Evolutionary conservation across 2,797 vertebrate genomes (phyloP).

Genomic region (Propithecus perrieri): DNA sequence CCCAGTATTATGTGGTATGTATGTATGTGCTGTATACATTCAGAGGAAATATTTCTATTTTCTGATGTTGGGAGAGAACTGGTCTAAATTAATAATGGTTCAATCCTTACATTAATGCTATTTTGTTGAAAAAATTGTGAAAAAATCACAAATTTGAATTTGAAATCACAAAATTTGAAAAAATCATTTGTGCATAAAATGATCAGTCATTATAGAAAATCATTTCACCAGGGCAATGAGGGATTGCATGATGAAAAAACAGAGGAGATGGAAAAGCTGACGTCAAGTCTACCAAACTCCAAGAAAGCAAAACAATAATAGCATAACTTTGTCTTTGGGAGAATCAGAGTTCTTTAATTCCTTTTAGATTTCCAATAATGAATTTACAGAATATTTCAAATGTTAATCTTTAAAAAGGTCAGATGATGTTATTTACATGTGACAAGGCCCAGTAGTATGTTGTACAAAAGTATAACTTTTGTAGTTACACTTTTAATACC

Average conservation of each 20-base stretch:
- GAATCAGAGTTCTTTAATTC: slow-evolving; percentile 1
- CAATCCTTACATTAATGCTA: not conserved
- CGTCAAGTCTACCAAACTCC: not conserved
- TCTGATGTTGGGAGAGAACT: not conserved
- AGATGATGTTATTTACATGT: slow-evolving; percentile 42
- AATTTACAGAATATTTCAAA: slow-evolving; percentile 34
- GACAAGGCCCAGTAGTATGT: not conserved
- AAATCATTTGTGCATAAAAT: not conserved
- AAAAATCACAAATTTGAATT: too few relatives aligned
- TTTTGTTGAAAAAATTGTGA: too few relatives aligned
- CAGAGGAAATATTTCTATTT: not conserved
- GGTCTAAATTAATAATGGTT: not conserved
- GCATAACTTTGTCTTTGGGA: not conserved
- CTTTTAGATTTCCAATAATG: not conserved
- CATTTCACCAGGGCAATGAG: not conserved
- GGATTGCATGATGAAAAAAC: not conserved
- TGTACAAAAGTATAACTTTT: not conserved
- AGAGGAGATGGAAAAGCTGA: not conserved
- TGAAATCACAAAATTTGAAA: too few relatives aligned
- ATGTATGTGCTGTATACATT: not conserved
- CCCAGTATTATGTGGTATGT: not conserved
- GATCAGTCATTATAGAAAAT: not conserved
- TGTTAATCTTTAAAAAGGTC: not conserved
- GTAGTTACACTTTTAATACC: not conserved
- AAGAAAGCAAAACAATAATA: not conserved